These are phyloP conservation scores for Ditylenchus weischeri DNA, from an alignment of 2,888 invertebrate species.

Conservation along the genomic window DNA sequence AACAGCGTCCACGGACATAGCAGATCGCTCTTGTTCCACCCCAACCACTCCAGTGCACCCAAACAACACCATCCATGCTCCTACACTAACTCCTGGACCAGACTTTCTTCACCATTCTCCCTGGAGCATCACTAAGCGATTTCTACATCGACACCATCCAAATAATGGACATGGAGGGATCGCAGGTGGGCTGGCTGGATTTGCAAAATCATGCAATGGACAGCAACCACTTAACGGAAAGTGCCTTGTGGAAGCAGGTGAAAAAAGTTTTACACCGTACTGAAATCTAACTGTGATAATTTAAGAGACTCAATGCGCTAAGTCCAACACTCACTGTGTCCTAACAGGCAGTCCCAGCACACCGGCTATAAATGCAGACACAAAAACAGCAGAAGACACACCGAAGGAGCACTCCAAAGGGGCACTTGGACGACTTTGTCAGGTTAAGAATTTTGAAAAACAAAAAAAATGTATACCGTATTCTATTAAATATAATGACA, in stretches of 20 bases:
- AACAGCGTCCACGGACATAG: neutral
- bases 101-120: conserved; percentile 9
- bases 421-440: too few species aligned
- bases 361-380: neutral
- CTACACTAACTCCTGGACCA: neutral
- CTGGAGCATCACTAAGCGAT: conserved; percentile 16
- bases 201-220: too few species aligned
- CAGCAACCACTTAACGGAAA: too few species aligned
- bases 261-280: too few species aligned
- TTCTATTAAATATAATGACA: too few species aligned
- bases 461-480: too few species aligned
- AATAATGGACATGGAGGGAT: neutral
- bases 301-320: too few species aligned
- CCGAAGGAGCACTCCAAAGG: too few species aligned
- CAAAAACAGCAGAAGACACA: conserved; percentile 3
- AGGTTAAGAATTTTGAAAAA: too few species aligned
- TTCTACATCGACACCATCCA: conserved; percentile 5
- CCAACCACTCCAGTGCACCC: neutral
- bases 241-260: too few species aligned
- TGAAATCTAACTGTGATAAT: too few species aligned
- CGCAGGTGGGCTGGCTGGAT: too few species aligned
- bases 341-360: conserved; percentile 7
- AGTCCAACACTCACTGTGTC: neutral
- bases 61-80: conserved; percentile 12
- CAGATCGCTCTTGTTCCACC: neutral